A percentile compares a stretch with the other conserved stretches of the same genome.
These are phyloP conservation scores for Lampropteryx suffumata DNA, from an alignment of 2,888 invertebrate species.

Conservation along the genomic window DNA sequence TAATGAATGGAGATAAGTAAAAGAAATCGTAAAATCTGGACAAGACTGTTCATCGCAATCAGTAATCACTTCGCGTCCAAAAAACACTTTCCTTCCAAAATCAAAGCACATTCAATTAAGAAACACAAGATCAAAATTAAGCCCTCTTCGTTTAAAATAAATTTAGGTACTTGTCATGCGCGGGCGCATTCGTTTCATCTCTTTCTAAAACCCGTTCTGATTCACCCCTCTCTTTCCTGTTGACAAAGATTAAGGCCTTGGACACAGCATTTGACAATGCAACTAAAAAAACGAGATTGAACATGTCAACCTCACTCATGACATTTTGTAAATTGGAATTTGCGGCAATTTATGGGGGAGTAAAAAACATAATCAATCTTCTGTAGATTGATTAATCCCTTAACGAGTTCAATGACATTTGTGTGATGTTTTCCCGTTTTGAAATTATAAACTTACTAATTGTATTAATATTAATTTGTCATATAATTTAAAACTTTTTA, in stretches of 20 bases:
- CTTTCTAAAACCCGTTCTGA: conserved; percentile 75
- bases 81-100: conserved; percentile 39
- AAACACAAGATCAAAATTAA: conserved; percentile 74
- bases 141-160: conserved; percentile 82
- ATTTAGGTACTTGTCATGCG: conserved; percentile 81
- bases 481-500: too few relatives aligned
- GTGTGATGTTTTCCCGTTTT: neutral
- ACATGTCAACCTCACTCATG: conserved; percentile 55
- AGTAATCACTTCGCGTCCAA: conserved; percentile 25
- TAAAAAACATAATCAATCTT: conserved; percentile 52
- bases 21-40: neutral
- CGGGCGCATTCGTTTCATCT: conserved; percentile 59
- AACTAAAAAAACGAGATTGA: conserved; percentile 48
- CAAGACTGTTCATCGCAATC: neutral
- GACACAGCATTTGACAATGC: conserved; percentile 51
- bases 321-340: conserved; percentile 63
- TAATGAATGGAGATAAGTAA: neutral
- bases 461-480: too few relatives aligned
- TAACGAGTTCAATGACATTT: conserved; percentile 38
- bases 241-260: conserved; percentile 66
- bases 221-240: conserved; percentile 55
- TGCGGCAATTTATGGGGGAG: conserved; percentile 42
- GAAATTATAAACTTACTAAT: too few relatives aligned
- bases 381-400: conserved; percentile 41
- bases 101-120: conserved; percentile 71